Evolutionary conservation across 1,140 invertebrate species (phyloP), one percentile per base, ranked within the genome.

Genomic region (Hestina assimilis): DNA sequence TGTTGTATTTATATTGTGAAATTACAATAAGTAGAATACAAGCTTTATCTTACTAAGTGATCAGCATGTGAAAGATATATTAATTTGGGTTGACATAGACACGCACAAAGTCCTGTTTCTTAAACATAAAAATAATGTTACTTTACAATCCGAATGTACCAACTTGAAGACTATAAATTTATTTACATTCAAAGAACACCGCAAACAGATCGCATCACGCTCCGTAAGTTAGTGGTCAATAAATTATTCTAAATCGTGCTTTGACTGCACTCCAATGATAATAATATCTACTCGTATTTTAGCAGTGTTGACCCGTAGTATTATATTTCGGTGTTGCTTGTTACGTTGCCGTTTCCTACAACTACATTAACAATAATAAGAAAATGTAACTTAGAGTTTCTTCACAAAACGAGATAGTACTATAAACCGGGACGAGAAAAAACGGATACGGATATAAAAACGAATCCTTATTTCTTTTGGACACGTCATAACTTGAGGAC

Each of bases 211-310:
- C 29, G 45, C 40, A 51, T 50, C 40, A 47, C 15, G 57, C 50
- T 23, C 43, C 23, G 43, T 43, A 53, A 53, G 51, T 53, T 43
- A 53, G 51, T 43, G 51, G 20, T 24, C 51, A 53, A 53, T 53
- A 53, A 53, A 53, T 53, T 31, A 53, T 53, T 53, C 51, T 53
- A 43, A 53, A 43, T 53, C 51, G 51, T 53, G 51, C 38, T 43
- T 53, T 24, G 51, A 53, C 51, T 50, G 47, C 47, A 50, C 47
- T 50, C 12, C 47, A 33, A 38, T 50, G 33, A 38, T 50, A 41
- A 52, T 41, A 52, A 28, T 41, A n/a, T n/a, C n/a, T n/a, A 29
- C 48, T 41, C 11, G 21, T 41, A 38, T 35, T 41, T 50, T 52
- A 52, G 48, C 38, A 33, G 28, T 7, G 21, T 41, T 52, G 48